These are phyloP conservation scores for Drosophila borborema DNA, from an alignment of 2,888 invertebrate species.

Conservation along the genomic window DNA sequence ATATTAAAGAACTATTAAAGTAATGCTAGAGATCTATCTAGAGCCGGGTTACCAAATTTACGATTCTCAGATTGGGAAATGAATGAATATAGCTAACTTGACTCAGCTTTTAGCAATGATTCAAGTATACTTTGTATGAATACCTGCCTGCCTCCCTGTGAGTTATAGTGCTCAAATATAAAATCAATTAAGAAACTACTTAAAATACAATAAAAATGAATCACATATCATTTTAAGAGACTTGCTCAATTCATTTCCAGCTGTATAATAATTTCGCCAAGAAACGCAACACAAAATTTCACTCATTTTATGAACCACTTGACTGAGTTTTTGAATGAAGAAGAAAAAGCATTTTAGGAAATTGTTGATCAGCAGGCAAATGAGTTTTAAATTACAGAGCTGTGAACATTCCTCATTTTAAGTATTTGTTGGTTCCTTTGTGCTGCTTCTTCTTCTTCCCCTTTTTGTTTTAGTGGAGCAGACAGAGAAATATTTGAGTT, in stretches of 20 bases:
- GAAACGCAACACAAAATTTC: conserved; percentile 6
- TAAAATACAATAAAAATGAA: conserved; percentile 19
- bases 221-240: neutral
- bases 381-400: conserved; percentile 65
- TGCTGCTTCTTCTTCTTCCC: neutral
- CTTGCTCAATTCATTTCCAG: neutral
- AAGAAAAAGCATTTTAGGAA: conserved; percentile 6
- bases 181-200: neutral
- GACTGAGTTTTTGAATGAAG: conserved; percentile 10
- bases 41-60: too few species aligned
- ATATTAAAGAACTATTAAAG: too few species aligned
- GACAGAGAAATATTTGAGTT: conserved; percentile 56
- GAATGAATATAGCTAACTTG: neutral
- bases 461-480: conserved; percentile 25
- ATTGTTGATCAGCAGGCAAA: conserved; percentile 21
- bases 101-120: neutral
- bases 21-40: too few species aligned
- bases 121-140: neutral
- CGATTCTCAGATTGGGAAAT: too few species aligned
- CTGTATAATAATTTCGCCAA: conserved; percentile 2
- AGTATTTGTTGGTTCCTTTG: neutral
- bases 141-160: neutral
- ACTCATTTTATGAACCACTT: conserved; percentile 28
- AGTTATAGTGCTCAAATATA: neutral
- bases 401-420: conserved; percentile 55